These are phyloP conservation scores for Apamea crenata DNA, from an alignment of 2,888 invertebrate species.

Conservation along the genomic window DNA sequence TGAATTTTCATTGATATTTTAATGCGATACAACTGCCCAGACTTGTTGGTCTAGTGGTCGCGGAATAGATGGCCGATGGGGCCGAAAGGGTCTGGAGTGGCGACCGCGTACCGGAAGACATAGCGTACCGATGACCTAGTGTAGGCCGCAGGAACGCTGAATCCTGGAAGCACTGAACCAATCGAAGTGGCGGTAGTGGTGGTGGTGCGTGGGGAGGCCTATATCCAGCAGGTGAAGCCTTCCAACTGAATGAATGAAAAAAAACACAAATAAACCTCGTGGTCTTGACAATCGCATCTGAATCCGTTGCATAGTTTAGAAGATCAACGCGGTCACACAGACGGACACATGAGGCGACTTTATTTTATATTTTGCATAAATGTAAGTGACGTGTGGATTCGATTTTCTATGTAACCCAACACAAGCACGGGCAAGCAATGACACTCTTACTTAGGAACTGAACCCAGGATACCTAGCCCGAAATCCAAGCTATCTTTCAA, in stretches of 20 bases:
- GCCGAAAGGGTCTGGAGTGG: no score
- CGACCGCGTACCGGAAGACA: no score
- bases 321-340: not conserved
- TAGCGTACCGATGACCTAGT: no score
- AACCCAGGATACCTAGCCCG: not conserved
- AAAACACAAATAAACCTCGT: not conserved
- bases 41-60: not conserved
- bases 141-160: no score
- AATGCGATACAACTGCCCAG: not conserved
- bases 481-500: not conserved
- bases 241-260: not conserved
- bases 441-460: no score
- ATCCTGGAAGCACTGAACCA: no score
- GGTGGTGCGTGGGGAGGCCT: no score
- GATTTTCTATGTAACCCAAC: not conserved
- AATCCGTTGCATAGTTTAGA: not conserved
- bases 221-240: no score
- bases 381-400: not conserved
- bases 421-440: not conserved
- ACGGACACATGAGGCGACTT: not conserved
- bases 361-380: not conserved
- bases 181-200: no score
- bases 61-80: no score
- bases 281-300: not conserved
- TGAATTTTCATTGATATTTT: not conserved